Evolutionary conservation across 2,797 vertebrate species (phyloP).

Genomic region (Notamacropus eugenii): DNA sequence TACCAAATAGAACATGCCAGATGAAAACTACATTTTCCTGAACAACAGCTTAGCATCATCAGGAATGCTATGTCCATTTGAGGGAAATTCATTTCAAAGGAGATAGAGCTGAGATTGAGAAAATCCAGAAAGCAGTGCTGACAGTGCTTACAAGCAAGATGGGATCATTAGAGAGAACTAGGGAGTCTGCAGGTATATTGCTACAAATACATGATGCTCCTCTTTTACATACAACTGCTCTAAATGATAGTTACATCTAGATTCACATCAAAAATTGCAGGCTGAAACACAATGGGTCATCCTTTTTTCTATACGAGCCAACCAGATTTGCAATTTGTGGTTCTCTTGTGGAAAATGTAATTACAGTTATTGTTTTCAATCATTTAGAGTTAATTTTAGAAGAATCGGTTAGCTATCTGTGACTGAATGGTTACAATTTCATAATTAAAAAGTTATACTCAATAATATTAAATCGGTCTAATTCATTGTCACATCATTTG

Average conservation of each 20-base stretch:
- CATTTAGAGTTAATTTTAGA: not conserved
- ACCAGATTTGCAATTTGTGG: not conserved
- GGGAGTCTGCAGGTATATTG: not conserved
- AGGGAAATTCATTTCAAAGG: slow-evolving; percentile 5
- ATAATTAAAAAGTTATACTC: not conserved
- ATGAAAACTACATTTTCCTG: slow-evolving; percentile 50
- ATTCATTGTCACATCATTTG: not conserved
- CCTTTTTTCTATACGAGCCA: not conserved
- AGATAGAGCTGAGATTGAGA: slow-evolving; percentile 27
- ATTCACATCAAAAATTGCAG: not conserved
- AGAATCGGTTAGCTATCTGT: not conserved
- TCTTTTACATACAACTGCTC: not conserved
- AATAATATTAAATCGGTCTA: not conserved
- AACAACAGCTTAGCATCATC: not conserved
- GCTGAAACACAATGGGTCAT: not conserved
- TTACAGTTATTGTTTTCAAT: not conserved
- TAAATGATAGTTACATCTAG: not conserved
- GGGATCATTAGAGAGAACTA: not conserved
- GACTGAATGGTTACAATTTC: not conserved
- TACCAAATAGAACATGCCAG: slow-evolving; percentile 53
- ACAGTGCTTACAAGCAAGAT: not conserved
- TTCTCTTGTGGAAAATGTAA: not conserved
- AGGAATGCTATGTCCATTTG: slow-evolving; percentile 49
- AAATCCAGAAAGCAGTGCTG: slow-evolving; percentile 23
- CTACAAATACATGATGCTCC: not conserved